Percentiles rank a stretch among this genome's conserved stretches.
Evolutionary conservation across 2,888 invertebrate species (phyloP).

Genomic region (Phortica okadai): DNA sequence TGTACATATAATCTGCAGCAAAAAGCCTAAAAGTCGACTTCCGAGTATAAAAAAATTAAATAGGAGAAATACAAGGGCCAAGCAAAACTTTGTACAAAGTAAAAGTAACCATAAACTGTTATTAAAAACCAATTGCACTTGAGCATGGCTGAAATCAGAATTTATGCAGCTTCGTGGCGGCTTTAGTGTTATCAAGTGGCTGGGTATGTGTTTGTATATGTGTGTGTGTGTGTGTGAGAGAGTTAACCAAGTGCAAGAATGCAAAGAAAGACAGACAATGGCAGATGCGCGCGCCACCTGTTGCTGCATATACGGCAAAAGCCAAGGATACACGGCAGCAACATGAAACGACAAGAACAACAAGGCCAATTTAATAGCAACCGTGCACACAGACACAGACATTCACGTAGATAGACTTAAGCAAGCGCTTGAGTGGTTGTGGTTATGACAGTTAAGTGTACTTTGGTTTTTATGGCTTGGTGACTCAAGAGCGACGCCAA

Average conservation of each 20-base stretch:
- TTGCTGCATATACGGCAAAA: neutral
- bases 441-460: conserved; percentile 26
- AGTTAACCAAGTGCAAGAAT: neutral
- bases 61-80: neutral
- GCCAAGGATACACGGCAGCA: neutral
- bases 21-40: neutral
- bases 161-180: conserved; percentile 19
- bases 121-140: conserved; percentile 29
- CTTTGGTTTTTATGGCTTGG: neutral
- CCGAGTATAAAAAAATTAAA: neutral
- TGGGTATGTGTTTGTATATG: neutral
- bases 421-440: neutral
- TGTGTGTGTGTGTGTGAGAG: neutral
- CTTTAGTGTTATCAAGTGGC: neutral
- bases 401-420: neutral
- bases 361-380: neutral
- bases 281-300: conserved; percentile 4
- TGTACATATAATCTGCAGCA: neutral
- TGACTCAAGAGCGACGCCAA: neutral
- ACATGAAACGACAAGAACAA: neutral
- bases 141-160: conserved; percentile 21
- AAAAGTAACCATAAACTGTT: conserved; percentile 26
- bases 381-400: neutral
- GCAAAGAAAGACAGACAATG: neutral
- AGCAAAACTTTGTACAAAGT: neutral